Conservation (phyloP, 2,113 vertebrate species). For the Xenopus tropicalis region UCB_Xtro_10.0 CM004451.2:67694501-67695000, state of each 20-base stretch:
- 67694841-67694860: too few species aligned
- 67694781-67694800: too few species aligned
- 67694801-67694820: too few species aligned
- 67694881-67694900: too few species aligned
- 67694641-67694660: not conserved
- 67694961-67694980: too few species aligned
- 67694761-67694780: too few species aligned
- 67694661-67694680: not conserved
- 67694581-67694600: not conserved
- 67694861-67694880: too few species aligned
- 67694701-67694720: not conserved
- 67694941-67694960: too few species aligned
- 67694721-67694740: conserved; percentile 8
- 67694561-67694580: not conserved
- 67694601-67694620: not conserved
- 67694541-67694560: not conserved
- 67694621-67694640: not conserved
- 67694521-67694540: not conserved
- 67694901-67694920: too few species aligned
- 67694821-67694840: too few species aligned
- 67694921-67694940: too few species aligned
- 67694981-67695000: too few species aligned
- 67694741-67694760: not conserved
- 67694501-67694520: not conserved
- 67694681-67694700: conserved; percentile 3